Evolutionary conservation across 2,113 vertebrate genomes (phyloP), one percentile per base, ranked within the genome.

Genomic region (Pteruthius melanotis): DNA sequence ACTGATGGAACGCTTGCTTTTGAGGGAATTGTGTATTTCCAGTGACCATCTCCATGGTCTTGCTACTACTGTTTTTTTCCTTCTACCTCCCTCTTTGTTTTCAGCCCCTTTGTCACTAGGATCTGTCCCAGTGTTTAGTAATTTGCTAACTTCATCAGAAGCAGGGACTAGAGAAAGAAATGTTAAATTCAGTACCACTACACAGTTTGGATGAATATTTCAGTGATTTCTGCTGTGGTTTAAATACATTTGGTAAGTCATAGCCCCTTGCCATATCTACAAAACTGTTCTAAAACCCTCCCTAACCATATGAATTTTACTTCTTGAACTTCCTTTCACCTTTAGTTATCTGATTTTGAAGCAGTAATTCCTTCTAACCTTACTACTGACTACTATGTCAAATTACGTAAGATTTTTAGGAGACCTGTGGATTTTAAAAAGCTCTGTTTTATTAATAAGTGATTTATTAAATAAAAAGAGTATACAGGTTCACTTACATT

Each of bases 401-500:
- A 83, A 87, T 60, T 77, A 71, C 0, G 0, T 24, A 59, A 47
- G 26, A 60, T 75, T 79, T 94, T 61, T 63, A 79, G 53, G 17
- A 87, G 33, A 78, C 28, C 13, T 87, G 37, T 33, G 9, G 18
- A 35, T 66, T 90, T 83, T 37, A 69, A 15, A 28, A 42, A 65
- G 57, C 56, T 78, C 18, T 54, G 20, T 39, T 61, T 91, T 60
- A 76, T 33, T 52, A 45, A 57, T 76, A 60, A 45, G 16, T 7
- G 11, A 80, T 50, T 49, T 71, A 88, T 68, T 83, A 86, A 74
- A 71, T 69, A 64, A 21, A 21, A 47, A 65, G 30, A 86, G 23
- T 59, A 74, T 47, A 91, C 23, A 94, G 28, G 52, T 69, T 79
- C 89, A 98, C 99, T 99, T 98, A 99, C 99, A 96, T 98, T 99